A percentile compares a stretch with the other conserved stretches of the same genome.
These are phyloP conservation scores for Epistrophe grossulariae DNA, from an alignment of 2,888 invertebrate species.

Conservation along the genomic window DNA sequence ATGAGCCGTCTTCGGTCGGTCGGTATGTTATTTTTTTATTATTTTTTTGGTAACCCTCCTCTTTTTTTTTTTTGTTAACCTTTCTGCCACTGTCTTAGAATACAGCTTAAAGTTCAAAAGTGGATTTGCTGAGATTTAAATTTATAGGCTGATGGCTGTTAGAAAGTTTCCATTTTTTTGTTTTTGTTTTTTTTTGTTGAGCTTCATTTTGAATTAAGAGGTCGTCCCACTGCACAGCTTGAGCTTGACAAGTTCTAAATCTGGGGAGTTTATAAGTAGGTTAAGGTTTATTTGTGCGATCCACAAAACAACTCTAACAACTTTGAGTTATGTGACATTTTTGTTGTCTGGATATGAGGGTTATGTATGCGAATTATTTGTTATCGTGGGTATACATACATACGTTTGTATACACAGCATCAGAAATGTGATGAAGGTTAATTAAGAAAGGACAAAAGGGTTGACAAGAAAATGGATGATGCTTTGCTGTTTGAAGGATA, in stretches of 20 bases:
- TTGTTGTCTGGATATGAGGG: slow-evolving; percentile 11
- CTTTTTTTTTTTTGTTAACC: slow-evolving; percentile 12
- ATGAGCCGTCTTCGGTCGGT: background rate
- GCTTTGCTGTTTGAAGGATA: background rate
- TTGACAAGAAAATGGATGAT: background rate
- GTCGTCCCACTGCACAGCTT: slow-evolving; percentile 40
- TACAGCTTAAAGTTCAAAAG: slow-evolving; percentile 65
- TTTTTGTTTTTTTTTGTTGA: slow-evolving; percentile 6
- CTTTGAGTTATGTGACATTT: slow-evolving; percentile 58
- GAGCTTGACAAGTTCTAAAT: slow-evolving; percentile 56
- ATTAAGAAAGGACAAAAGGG: slow-evolving; percentile 36
- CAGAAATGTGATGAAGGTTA: slow-evolving; percentile 22
- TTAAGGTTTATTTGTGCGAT: slow-evolving; percentile 54
- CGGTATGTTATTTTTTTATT: slow-evolving; percentile 31
- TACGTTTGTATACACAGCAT: background rate
- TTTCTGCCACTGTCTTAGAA: slow-evolving; percentile 43
- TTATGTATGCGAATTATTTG: slow-evolving; percentile 21
- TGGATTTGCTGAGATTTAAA: slow-evolving; percentile 71
- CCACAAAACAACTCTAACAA: slow-evolving; percentile 32
- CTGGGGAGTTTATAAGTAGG: slow-evolving; percentile 54
- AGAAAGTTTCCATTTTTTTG: slow-evolving; percentile 39
- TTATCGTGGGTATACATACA: background rate
- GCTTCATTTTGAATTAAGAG: slow-evolving; percentile 45
- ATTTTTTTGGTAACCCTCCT: slow-evolving; percentile 2
- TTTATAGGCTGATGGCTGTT: slow-evolving; percentile 62